Percentiles rank a stretch among this genome's conserved stretches.
Conservation (phyloP, 1,140 invertebrate genomes). For the Lasioglossum baleicum region DNA sequence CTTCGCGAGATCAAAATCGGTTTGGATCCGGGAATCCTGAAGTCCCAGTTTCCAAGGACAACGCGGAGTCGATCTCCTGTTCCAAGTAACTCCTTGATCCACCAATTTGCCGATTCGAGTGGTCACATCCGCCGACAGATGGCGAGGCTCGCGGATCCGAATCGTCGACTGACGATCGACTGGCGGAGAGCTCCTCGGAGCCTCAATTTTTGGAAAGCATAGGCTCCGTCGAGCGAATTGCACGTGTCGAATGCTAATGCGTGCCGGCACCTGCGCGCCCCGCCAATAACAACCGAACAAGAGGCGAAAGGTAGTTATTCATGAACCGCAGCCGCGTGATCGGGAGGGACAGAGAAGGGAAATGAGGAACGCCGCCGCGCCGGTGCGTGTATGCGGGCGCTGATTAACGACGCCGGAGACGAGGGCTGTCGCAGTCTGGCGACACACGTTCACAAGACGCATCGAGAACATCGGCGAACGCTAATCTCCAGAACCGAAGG, state of each 20-base stretch:
- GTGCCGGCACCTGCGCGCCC: constrained; percentile 34
- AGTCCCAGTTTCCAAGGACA: no score
- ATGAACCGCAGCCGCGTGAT: constrained; percentile 33
- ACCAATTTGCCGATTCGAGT: no score
- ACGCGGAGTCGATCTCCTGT: no score
- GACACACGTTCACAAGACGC: constrained; percentile 33
- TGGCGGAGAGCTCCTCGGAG: no score
- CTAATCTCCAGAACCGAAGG: not conserved
- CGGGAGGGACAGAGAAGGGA: not conserved
- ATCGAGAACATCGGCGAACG: not conserved
- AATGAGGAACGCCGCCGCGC: constrained; percentile 11
- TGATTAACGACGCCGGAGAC: constrained; percentile 32
- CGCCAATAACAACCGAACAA: constrained; percentile 40
- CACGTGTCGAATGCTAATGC: constrained; percentile 48
- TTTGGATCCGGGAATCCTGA: no score
- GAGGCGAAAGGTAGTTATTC: constrained; percentile 44
- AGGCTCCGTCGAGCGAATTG: constrained; percentile 13
- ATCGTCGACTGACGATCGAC: no score
- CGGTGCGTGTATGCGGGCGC: constrained; percentile 19
- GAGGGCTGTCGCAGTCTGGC: constrained; percentile 10
- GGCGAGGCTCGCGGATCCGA: no score
- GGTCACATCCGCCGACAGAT: no score
- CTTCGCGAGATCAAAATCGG: no score
- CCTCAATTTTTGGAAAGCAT: constrained; percentile 24
- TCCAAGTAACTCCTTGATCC: no score